Conservation (phyloP, 2,797 vertebrate species). For the Taenioides sp. region DNA sequence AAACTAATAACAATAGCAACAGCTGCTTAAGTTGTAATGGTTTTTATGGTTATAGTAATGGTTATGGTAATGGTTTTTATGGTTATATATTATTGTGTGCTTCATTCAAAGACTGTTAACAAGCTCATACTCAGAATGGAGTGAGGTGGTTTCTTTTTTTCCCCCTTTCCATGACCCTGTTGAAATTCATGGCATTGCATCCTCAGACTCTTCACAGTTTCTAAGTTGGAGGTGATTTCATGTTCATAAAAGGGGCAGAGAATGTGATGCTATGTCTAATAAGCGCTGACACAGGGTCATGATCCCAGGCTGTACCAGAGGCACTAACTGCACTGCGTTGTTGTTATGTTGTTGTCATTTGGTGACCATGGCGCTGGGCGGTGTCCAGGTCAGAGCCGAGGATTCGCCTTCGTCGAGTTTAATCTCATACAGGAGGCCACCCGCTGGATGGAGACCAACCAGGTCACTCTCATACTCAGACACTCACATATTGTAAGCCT, state of each 20-base stretch:
- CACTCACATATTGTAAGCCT: constrained; percentile 67
- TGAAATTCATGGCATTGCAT: constrained; percentile 55
- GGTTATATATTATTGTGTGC: constrained; percentile 20
- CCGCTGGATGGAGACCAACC: constrained; percentile 96
- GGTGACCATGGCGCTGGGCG: constrained; percentile 86
- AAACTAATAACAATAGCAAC: no score
- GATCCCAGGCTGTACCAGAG: constrained; percentile 77
- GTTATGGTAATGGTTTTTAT: background rate
- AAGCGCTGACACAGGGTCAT: constrained; percentile 76
- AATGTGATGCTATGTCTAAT: constrained; percentile 54
- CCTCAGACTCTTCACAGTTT: constrained; percentile 55
- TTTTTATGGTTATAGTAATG: background rate
- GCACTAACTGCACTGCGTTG: constrained; percentile 86
- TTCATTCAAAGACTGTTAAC: constrained; percentile 49
- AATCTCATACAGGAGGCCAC: constrained; percentile 95
- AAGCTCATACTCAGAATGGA: constrained; percentile 59
- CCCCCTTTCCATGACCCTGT: constrained; percentile 58
- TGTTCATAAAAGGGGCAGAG: constrained; percentile 51
- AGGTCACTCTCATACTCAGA: constrained; percentile 91
- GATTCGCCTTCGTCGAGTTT: constrained; percentile 98
- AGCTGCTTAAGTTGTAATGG: no score
- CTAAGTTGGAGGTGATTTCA: constrained; percentile 44
- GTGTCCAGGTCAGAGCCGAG: constrained; percentile 96
- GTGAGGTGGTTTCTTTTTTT: constrained; percentile 56
- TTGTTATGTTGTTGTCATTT: constrained; percentile 84